Base-by-base conservation (phyloP, 2,888 invertebrate genomes). In the Tenodera sinensis region DNA sequence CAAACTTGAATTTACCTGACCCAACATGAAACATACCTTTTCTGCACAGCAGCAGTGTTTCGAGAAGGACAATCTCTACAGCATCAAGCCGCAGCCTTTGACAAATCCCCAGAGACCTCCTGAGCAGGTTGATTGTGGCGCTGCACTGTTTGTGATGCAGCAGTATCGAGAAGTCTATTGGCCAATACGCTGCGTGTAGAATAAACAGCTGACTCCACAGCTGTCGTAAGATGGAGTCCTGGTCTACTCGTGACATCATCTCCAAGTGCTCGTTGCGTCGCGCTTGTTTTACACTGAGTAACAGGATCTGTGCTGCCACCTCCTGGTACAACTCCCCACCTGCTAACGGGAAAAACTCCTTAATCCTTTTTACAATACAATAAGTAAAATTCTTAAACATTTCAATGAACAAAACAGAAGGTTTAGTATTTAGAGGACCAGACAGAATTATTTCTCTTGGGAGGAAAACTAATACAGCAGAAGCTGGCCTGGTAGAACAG, bases 201-300 rank as follows among this genome's bases (percentile, higher is more conserved):
- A 95, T 92, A 91, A 96, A 96, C 83, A 95, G 93, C 84, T 95
- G 94, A 1, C 94, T 93, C 96, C 96, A 96, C 20, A 95, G 94
- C 88, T 94, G 93, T 84, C 94, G 93, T n/a, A 96, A 92, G 89
- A 96, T 94, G 3, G 92, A 91, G 91, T 95, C 95, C 91, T 96
- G 96, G 47, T 95, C 94, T 0, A 91, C 90, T 25, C 93, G 91
- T 27, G 93, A 93, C 83, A 96, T 91, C 9, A 93, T 89, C 0
- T 94, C 93, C 91, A 96, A 95, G 83, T 94, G 93, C 42, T 93
- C 93, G 91, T 95, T 95, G n/a, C 92, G 92, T 90, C 95, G 94
- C 0, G 95, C 95, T 90, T 94, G 94, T 84, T 94, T 94, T 87
- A 96, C 93, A 3, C 95, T 94, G 0, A 95, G 93, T 20, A 96